Evolutionary conservation across 2,888 invertebrate genomes (phyloP).

Genomic region (Harpalus rubripes): DNA sequence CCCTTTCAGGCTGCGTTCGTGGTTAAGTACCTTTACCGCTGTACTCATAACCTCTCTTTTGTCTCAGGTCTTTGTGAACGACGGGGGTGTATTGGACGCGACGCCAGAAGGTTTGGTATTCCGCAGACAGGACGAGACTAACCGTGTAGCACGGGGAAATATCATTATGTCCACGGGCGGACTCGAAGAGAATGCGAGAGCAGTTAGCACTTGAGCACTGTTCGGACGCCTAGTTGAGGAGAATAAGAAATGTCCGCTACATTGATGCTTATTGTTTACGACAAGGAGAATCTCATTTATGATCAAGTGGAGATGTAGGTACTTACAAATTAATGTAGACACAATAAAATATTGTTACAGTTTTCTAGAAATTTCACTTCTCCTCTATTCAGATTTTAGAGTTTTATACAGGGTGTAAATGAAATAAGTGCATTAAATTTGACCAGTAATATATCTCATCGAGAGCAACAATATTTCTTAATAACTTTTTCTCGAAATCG

Average conservation of each 20-base stretch:
- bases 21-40: conserved; percentile 19
- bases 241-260: background rate
- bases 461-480: no score
- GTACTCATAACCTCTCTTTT: conserved; percentile 16
- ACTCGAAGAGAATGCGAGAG: conserved; percentile 14
- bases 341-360: no score
- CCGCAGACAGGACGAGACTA: background rate
- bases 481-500: no score
- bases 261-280: background rate
- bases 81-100: background rate
- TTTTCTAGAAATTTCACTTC: no score
- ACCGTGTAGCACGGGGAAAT: conserved; percentile 31
- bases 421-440: no score
- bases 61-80: conserved; percentile 11
- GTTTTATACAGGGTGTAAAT: no score
- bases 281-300: background rate
- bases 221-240: background rate
- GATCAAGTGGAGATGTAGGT: no score
- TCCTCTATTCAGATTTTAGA: no score
- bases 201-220: background rate
- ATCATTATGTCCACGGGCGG: conserved; percentile 25
- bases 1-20: background rate
- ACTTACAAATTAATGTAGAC: no score
- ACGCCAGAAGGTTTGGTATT: conserved; percentile 18
- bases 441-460: no score